Percentiles rank a stretch among this genome's conserved stretches.
Conservation (phyloP, 2,888 invertebrate genomes). For the Dasypolia templi region DNA sequence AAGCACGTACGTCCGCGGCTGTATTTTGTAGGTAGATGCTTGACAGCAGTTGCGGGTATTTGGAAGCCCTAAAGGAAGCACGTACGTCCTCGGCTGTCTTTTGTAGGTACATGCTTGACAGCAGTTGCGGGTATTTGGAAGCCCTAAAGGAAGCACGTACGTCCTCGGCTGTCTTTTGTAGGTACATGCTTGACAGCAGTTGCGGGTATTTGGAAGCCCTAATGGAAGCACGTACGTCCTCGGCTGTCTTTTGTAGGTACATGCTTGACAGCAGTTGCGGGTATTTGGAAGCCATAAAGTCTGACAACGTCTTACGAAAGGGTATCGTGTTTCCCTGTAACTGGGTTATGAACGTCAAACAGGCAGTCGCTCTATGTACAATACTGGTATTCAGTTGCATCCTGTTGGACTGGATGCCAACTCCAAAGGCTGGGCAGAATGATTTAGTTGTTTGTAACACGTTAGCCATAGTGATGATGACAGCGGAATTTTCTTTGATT, state of each 20-base stretch:
- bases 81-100: not conserved
- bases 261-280: not conserved
- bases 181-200: not conserved
- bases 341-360: not conserved
- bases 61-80: not conserved
- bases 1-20: not conserved
- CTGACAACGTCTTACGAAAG: not conserved
- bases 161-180: not conserved
- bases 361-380: not conserved
- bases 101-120: not conserved
- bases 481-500: not conserved
- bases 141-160: not conserved
- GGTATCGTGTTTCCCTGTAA: not conserved
- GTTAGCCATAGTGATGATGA: not conserved
- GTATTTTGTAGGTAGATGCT: not conserved
- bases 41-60: not conserved
- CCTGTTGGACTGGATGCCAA: not conserved
- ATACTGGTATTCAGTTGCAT: not conserved
- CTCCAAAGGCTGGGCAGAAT: too few relatives aligned
- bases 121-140: not conserved
- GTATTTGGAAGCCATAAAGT: not conserved
- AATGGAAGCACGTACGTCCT: not conserved
- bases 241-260: not conserved
- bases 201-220: not conserved
- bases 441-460: not conserved